These are phyloP conservation scores for Aphelenchoides besseyi DNA, from an alignment of 1,140 invertebrate species.

Conservation along the genomic window DNA sequence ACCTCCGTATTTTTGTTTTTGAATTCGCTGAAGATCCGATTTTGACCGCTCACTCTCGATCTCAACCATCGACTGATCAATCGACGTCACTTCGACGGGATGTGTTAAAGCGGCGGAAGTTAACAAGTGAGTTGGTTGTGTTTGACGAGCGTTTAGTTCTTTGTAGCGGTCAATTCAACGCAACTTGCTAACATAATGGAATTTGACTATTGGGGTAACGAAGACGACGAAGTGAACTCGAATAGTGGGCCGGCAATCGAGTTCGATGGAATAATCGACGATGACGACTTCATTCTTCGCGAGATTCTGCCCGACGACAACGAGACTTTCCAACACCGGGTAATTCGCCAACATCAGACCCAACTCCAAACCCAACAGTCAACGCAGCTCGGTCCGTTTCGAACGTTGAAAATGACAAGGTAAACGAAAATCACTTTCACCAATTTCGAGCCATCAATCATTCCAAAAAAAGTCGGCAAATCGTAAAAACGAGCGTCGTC, in stretches of 20 bases:
- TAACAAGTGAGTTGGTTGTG: too few species aligned
- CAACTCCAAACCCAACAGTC: not conserved
- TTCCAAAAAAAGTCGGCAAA: not conserved
- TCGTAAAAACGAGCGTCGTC: not conserved
- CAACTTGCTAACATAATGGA: too few species aligned
- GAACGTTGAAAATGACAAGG: not conserved
- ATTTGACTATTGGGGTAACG: not conserved
- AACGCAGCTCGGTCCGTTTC: not conserved
- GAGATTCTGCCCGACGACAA: not conserved
- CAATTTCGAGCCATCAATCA: not conserved
- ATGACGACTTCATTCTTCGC: not conserved
- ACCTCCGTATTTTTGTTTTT: too few species aligned
- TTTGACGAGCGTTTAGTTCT: too few species aligned
- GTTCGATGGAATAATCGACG: not conserved
- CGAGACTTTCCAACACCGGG: not conserved
- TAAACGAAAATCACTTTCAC: not conserved
- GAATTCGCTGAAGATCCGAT: too few species aligned
- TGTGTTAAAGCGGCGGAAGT: too few species aligned
- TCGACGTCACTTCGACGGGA: too few species aligned
- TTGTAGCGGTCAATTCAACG: too few species aligned
- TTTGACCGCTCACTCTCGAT: too few species aligned
- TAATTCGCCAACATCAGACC: not conserved
- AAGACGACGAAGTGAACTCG: not conserved
- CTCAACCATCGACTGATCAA: too few species aligned
- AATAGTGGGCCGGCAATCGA: not conserved